phyloP scores from a whole-genome alignment of 2,797 vertebrate species.

The Propithecus deckenii region DNA sequence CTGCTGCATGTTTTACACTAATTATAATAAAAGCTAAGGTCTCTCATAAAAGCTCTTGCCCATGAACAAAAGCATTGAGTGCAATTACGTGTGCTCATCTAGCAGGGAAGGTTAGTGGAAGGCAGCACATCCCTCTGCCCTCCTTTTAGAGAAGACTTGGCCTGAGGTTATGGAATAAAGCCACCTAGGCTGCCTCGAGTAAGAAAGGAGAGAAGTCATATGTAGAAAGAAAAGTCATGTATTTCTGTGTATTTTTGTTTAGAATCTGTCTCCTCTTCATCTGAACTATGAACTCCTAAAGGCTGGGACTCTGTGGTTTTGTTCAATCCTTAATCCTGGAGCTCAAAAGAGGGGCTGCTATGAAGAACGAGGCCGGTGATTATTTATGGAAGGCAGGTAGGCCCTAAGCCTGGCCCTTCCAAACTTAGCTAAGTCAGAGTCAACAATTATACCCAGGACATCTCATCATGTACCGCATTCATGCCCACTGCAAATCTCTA shows the following conservation, averaged over 20 bases:
- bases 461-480: fast-evolving
- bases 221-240: not conserved
- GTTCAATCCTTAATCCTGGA: not conserved
- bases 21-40: not conserved
- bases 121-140: not conserved
- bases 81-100: fast-evolving
- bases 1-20: not conserved
- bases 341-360: not conserved
- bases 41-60: not conserved
- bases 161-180: not conserved
- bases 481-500: not conserved
- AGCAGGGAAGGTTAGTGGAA: not conserved
- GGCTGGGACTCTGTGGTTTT: not conserved
- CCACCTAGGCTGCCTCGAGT: not conserved
- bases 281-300: not conserved
- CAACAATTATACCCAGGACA: fast-evolving
- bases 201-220: not conserved
- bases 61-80: not conserved
- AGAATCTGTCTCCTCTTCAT: not conserved
- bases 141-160: not conserved
- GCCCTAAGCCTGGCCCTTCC: not conserved
- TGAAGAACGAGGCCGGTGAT: not conserved
- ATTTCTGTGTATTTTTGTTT: not conserved
- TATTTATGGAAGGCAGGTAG: not conserved
- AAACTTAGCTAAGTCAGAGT: too few relatives aligned